Evolutionary conservation across 1,140 invertebrate species (phyloP), one percentile per base, ranked within the genome.

Genomic region (Diabrotica undecimpunctata): DNA sequence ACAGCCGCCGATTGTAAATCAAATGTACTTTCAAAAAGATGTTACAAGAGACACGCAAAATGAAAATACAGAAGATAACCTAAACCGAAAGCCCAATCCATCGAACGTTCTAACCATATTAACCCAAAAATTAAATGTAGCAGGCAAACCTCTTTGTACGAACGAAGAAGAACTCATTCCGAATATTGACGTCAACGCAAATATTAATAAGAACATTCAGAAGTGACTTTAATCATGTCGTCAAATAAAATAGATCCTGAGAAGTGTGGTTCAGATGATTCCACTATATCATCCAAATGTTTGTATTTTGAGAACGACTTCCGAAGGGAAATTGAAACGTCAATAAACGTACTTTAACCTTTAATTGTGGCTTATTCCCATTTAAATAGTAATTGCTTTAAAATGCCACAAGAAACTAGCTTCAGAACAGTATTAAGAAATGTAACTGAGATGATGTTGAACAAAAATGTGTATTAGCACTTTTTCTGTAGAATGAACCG

Each of bases 221-320:
- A n/a, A n/a, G 5, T n/a, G 6, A 46, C n/a, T 46, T 46, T 46
- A 10, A 46, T 46, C 8, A 46, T 46, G 41, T 46, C 41, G 8
- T 10, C 41, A n/a, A 46, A 46, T 46, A 72, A 67, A 62, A 66
- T 70, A 36, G 66, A 71, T 7, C 56, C 61, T 6, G 51, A 66
- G 54, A 61, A 52, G 6, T 74, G 63, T 52, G 71, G 71, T 37
- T 75, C 74, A 0, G 69, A 75, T 11, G 75, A 77, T 54, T 68
- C 67, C 5, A 46, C n/a, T 10, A n/a, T 46, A 5, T 46, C 41
- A 46, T 46, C 41, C n/a, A 46, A 46, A 46, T 46, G n/a, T n/a
- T n/a, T n/a, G n/a, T n/a, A n/a, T n/a, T n/a, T n/a, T n/a, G n/a
- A n/a, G n/a, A n/a, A n/a, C n/a, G n/a, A n/a, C n/a, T n/a, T n/a